Base-by-base conservation (phyloP, 2,113 vertebrate genomes). In the Hippocampus comes region DNA sequence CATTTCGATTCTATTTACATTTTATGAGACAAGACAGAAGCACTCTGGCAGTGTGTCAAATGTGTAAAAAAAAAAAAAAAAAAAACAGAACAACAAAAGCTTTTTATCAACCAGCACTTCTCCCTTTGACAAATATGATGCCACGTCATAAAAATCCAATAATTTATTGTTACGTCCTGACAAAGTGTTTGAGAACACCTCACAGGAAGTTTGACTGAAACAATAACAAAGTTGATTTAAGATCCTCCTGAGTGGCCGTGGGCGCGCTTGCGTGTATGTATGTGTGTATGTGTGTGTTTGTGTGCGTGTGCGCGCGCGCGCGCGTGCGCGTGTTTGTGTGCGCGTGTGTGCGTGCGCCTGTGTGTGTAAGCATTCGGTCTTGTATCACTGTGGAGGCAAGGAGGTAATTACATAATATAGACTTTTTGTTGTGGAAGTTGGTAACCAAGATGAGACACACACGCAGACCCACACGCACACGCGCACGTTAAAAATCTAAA, bases 171-270 rank as follows among this genome's bases (percentile, higher is more conserved):
- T 63, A 63, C 61, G n/a, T 41, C 3, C 61, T 63, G 20, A 38
- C 8, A 63, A 63, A 42, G 61, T 63, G 34, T 63, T 41, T 63
- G 41, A 63, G 61, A 41, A n/a, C 61, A 41, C 17, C 20, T 4
- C 56, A 59, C 25, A 59, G n/a, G 23, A 57, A 25, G 56, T 63
- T 63, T 63, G 34, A 63, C 61, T 63, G 18, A 41, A 21, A 63
- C 61, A 63, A 41, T 63, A 63, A 63, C 61, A 41, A 38, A n/a
- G 34, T 63, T 63, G 61, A 41, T 63, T 63, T 63, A 63, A 41
- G 17, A n/a, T 21, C 60, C 30, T 38, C 57, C 43, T 34, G 34
- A 53, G 68, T 49, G 51, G 49, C 51, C 38, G 53, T 63, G 38
- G 9, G 71, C 30, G 15, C 27, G 27, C 20, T 17, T 41, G 59